Evolutionary conservation across 2,888 invertebrate genomes (phyloP).

Genomic region (Heterodera filipjevi): DNA sequence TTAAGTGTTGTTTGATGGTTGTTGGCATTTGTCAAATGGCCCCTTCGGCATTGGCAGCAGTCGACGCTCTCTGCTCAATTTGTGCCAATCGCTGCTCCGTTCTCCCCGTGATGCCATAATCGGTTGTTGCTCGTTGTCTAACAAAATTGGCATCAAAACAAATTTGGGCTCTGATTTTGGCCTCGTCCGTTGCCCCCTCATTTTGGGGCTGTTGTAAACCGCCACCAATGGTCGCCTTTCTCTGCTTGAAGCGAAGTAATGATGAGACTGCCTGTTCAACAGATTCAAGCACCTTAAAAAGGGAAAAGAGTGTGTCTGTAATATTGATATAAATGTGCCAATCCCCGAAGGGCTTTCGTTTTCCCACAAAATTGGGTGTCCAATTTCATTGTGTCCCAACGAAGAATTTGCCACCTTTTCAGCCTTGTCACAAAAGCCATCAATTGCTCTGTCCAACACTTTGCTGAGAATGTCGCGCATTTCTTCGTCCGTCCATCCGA

Average conservation of each 20-base stretch:
- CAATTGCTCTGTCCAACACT: conserved; percentile 28
- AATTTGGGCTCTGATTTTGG: conserved; percentile 59
- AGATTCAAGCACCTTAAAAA: conserved; percentile 53
- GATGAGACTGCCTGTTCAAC: conserved; percentile 60
- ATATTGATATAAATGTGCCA: too few relatives aligned
- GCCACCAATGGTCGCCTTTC: conserved; percentile 15
- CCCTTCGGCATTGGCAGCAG: background rate
- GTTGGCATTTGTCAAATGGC: background rate
- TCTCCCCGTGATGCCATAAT: conserved; percentile 1
- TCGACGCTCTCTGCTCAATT: background rate
- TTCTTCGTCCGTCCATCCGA: conserved; percentile 34
- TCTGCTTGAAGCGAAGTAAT: conserved; percentile 55
- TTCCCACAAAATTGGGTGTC: background rate
- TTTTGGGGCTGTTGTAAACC: conserved; percentile 12
- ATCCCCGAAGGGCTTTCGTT: too few relatives aligned
- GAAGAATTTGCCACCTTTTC: conserved; percentile 32
- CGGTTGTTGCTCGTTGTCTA: conserved; percentile 27
- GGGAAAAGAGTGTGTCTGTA: background rate
- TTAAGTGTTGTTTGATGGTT: too few relatives aligned
- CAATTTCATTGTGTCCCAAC: background rate
- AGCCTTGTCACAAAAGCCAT: conserved; percentile 38
- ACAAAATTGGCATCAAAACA: conserved; percentile 40
- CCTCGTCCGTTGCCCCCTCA: conserved; percentile 50
- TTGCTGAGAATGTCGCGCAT: conserved; percentile 15
- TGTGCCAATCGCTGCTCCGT: conserved; percentile 1